Evolutionary conservation across 2,113 vertebrate species (phyloP), one percentile per base, ranked within the genome.

Genomic region (Pseudopipra pipra): DNA sequence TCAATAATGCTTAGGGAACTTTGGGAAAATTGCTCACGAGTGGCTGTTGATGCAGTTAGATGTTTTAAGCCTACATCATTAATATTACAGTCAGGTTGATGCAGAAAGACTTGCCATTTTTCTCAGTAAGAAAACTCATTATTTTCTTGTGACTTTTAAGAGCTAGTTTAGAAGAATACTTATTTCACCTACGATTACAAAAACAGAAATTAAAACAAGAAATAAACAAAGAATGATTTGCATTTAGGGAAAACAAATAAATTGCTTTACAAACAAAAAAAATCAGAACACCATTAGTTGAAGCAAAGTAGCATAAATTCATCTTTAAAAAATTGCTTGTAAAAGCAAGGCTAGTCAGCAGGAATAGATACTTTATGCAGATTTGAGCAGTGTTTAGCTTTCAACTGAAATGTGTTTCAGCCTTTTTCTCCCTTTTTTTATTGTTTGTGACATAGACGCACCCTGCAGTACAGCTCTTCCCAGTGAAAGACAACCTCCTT

Each of bases 1-100:
- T 98, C 98, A 98, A 98, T 98, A 98, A 97, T 43, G 47, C 96
- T 94, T 95, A 94, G 94, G 89, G 87, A 96, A 96, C 97, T 97
- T 96, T 89, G 95, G 95, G 96, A 95, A 98, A 98, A 98, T 89
- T 96, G 93, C 75, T 87, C 96, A 89, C 39, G 92, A 98, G 96
- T 93, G 97, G 95, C 96, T 97, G 96, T 97, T 92, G 97, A 95
- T 97, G 97, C 92, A 97, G 97, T 92, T 97, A 98, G 97, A 97
- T n/a, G 76, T 88, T 97, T 97, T 96, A 92, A 95, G 88, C 90
- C 97, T 74, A 93, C 80, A 89, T 94, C 97, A 97, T 98, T 98
- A 98, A 97, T 97, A 97, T 97, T 90, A 72, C 75, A 91, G 83
- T 90, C 91, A 87, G 95, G 95, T 62, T 96, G 85, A 76, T 87